These are phyloP conservation scores for Macropus fuliginosus DNA, from an alignment of 2,797 vertebrate species.

Conservation along the genomic window DNA sequence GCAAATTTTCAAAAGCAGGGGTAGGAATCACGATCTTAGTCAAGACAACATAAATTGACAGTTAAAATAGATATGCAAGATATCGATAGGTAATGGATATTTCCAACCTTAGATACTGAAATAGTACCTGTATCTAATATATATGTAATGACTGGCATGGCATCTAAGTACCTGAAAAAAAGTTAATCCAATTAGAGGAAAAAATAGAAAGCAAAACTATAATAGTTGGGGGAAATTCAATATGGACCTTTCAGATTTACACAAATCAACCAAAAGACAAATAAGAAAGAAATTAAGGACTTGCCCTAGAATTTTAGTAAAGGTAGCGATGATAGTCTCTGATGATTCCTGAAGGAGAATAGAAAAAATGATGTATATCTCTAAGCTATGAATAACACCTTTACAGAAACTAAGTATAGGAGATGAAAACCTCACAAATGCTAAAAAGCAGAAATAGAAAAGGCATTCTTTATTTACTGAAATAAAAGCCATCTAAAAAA, in stretches of 20 bases:
- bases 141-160: background rate
- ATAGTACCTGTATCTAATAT: background rate
- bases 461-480: background rate
- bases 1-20: background rate
- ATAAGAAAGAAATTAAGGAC: background rate
- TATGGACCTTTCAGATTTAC: background rate
- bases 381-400: background rate
- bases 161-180: background rate
- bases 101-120: background rate
- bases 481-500: background rate
- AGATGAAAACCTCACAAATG: background rate
- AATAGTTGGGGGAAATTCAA: background rate
- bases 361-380: background rate
- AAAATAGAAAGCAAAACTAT: background rate
- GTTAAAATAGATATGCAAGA: background rate
- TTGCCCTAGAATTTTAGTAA: background rate
- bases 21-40: background rate
- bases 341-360: background rate
- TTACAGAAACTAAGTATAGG: background rate
- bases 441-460: background rate
- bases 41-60: background rate
- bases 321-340: background rate
- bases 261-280: background rate
- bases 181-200: background rate
- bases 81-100: background rate